These are phyloP conservation scores for Teleogryllus occipitalis DNA, from an alignment of 1,140 invertebrate species.

Conservation along the genomic window DNA sequence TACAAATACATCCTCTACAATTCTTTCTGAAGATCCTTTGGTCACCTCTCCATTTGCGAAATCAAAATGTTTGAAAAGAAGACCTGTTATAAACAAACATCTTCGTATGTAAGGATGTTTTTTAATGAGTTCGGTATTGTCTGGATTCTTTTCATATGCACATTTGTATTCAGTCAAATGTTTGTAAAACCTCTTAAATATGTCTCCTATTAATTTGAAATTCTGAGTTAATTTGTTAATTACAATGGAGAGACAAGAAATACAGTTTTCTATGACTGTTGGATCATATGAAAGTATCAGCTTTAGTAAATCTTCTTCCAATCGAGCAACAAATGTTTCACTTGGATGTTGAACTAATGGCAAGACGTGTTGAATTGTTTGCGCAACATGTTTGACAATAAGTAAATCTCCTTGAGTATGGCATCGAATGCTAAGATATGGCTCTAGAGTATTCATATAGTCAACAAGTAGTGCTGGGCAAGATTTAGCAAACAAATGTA, in stretches of 20 bases:
- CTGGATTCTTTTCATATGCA: neutral
- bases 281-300: neutral
- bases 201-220: neutral
- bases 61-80: neutral
- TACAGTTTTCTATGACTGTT: neutral
- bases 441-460: constrained; percentile 45
- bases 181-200: neutral
- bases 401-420: constrained; percentile 28
- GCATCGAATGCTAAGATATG: constrained; percentile 47
- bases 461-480: constrained; percentile 45
- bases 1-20: neutral
- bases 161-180: neutral
- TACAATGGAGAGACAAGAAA: neutral
- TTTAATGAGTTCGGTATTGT: neutral
- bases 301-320: neutral
- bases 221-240: neutral
- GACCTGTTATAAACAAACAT: neutral
- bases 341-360: constrained; percentile 52
- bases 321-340: neutral
- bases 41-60: neutral
- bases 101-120: neutral
- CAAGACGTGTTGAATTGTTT: constrained; percentile 47
- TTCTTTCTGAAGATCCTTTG: neutral
- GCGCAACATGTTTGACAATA: constrained; percentile 30
- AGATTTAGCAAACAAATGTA: constrained; percentile 28